Evolutionary conservation across 1,140 invertebrate genomes (phyloP).

Genomic region (Drosophila nigrodunni): DNA sequence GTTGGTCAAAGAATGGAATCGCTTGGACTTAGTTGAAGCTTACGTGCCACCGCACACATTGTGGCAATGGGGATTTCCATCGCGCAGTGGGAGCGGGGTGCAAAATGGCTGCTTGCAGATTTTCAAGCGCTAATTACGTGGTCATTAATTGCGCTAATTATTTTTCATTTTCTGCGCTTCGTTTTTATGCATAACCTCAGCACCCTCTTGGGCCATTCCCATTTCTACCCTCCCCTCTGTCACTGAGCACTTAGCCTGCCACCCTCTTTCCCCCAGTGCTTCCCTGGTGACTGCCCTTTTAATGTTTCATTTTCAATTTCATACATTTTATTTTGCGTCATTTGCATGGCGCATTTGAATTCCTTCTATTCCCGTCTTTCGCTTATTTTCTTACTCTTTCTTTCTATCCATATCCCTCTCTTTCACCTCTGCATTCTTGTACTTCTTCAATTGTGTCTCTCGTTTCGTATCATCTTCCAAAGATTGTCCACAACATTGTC

Average conservation of each 20-base stretch:
- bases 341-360: constrained; percentile 64
- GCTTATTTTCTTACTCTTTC: no score
- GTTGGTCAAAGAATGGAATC: neutral
- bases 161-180: constrained; percentile 74
- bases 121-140: constrained; percentile 81
- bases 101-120: constrained; percentile 44
- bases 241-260: neutral
- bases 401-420: no score
- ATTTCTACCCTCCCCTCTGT: neutral
- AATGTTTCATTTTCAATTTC: constrained; percentile 62
- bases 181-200: constrained; percentile 34
- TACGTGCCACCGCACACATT: constrained; percentile 73
- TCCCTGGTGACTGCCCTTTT: neutral
- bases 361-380: constrained; percentile 14
- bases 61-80: constrained; percentile 27
- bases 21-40: constrained; percentile 27
- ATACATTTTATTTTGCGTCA: constrained; percentile 75
- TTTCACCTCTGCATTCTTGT: neutral
- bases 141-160: constrained; percentile 84
- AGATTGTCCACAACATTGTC: neutral
- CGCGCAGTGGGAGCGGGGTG: neutral
- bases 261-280: no score
- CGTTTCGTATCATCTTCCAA: constrained; percentile 7
- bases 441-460: constrained; percentile 16
- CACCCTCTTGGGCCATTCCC: neutral